Base-by-base conservation (phyloP, 2,888 invertebrate genomes). In the Ramazzottius varieornatus region DNA sequence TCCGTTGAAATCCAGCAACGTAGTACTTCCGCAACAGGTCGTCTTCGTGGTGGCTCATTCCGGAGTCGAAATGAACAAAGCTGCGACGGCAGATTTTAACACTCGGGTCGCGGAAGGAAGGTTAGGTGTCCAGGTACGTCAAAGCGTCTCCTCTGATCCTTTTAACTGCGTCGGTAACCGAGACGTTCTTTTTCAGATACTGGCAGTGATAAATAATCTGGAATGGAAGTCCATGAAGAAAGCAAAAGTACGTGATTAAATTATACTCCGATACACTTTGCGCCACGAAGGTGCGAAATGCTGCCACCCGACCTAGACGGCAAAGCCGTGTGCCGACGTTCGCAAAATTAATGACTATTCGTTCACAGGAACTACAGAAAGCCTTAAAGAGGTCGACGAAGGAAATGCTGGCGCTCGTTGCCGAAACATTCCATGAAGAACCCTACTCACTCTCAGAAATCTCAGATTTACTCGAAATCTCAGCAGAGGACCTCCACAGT, bases 31-130 rank as follows among this genome's bases (percentile, higher is more conserved):
- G 0, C 75, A 80, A 67, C 84, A 84, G 68, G 86, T 86, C 20
- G 83, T 84, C 34, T 96, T 98, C 77, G 89, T 96, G 1, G 87
- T 99, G 66, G 88, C 90, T 46, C 91, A 98, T 75, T 89, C 90
- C 74, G 74, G 75, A 68, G 75, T 75, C 0, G 84, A 85, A 75
- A 83, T 86, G 69, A 93, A 96, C 76, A 98, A 98, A 80, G 96
- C 94, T 13, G 88, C 92, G 20, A 87, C 88, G 0, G 75, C 76
- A 4, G 85, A 91, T 76, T 98, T 83, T 75, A 99, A 98, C 77
- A 83, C 84, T 69, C 80, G 98, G 65, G 98, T 98, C 0, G 85
- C 88, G 46, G 96, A 98, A 78, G 96, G 96, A 73, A 83, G 90
- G 65, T 76, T 94, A 32, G 91, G 88, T n/a, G 85, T 54, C 20